Evolutionary conservation across 2,113 vertebrate genomes (phyloP).

Genomic region (Cephalopterus ornatus): DNA sequence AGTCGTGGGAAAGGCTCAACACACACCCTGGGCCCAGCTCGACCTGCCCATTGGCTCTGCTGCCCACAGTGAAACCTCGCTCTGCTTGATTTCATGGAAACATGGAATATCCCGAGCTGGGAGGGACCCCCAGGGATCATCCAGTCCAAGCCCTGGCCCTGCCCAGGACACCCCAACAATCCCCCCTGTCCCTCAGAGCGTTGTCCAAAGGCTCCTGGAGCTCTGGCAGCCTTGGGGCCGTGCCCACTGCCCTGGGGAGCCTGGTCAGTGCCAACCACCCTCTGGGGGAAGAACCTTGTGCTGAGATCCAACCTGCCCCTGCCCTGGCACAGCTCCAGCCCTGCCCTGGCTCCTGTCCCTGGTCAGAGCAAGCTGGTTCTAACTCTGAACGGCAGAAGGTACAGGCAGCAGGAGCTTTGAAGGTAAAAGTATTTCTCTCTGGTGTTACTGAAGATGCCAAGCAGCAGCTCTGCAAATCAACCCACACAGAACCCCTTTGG

Average conservation of each 20-base stretch:
- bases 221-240: background rate
- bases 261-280: background rate
- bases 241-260: background rate
- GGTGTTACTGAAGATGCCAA: background rate
- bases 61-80: background rate
- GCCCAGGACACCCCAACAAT: background rate
- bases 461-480: background rate
- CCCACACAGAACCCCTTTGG: background rate
- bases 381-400: background rate
- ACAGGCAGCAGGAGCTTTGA: background rate
- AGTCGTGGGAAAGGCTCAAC: fast-evolving
- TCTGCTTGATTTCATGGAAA: background rate
- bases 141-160: fast-evolving
- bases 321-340: background rate
- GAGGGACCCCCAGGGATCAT: fast-evolving
- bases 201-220: background rate
- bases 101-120: background rate
- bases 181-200: background rate
- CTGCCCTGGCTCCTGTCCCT: background rate
- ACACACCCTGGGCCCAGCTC: fast-evolving
- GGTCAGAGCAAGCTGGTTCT: background rate
- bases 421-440: background rate
- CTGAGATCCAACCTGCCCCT: background rate
- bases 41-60: background rate
- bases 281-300: background rate